These are phyloP conservation scores for Perca schrenkii DNA, from an alignment of 2,113 vertebrate species.

Conservation along the genomic window DNA sequence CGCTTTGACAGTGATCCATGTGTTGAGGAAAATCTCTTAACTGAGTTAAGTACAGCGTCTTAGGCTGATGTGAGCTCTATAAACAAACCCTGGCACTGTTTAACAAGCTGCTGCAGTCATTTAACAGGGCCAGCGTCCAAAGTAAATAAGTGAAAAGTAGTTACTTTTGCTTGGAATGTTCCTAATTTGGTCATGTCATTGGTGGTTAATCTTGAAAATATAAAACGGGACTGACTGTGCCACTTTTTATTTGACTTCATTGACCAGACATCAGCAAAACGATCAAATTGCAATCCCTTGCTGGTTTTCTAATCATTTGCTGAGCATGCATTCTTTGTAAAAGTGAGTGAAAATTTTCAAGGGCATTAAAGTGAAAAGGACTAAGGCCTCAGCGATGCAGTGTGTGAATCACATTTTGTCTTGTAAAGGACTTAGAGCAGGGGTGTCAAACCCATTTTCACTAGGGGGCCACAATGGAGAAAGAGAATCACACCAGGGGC, in stretches of 20 bases:
- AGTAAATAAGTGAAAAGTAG: constrained; percentile 54
- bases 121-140: constrained; percentile 46
- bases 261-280: constrained; percentile 3
- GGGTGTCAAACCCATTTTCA: too few relatives aligned
- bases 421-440: constrained; percentile 1
- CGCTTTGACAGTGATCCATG: constrained; percentile 50
- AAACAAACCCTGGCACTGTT: constrained; percentile 60
- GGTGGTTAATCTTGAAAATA: constrained; percentile 21
- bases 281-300: constrained; percentile 7
- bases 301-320: constrained; percentile 42
- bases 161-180: constrained; percentile 40
- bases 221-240: neutral
- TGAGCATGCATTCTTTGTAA: constrained; percentile 27
- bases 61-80: constrained; percentile 49
- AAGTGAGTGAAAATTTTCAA: constrained; percentile 37
- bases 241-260: neutral
- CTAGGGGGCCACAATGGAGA: too few relatives aligned
- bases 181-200: constrained; percentile 57
- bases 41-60: constrained; percentile 45
- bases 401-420: constrained; percentile 39
- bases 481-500: too few relatives aligned
- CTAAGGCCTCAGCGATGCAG: constrained; percentile 9
- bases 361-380: constrained; percentile 50
- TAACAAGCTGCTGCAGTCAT: constrained; percentile 59
- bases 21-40: constrained; percentile 61